phyloP scores from a whole-genome alignment of 2,797 vertebrate species.

The Cercopithecus neglectus region DNA sequence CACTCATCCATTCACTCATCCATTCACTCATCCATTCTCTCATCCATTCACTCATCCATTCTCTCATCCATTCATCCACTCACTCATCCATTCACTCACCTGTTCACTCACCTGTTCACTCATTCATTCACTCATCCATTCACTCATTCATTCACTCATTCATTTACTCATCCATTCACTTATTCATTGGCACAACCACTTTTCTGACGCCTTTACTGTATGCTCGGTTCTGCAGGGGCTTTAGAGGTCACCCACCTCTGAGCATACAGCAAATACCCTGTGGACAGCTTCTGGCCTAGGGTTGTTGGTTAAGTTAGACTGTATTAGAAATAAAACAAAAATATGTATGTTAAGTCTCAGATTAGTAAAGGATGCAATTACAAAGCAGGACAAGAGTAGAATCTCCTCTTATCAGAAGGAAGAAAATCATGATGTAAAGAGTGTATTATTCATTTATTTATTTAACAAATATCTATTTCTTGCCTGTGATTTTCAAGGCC shows the following conservation, averaged over 20 bases:
- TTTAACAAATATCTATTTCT: too few species aligned
- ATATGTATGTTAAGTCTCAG: rapidly evolving
- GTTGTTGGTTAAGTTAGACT: not conserved
- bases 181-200: not conserved
- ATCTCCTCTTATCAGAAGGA: not conserved
- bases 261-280: not conserved
- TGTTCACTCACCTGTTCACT: rapidly evolving
- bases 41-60: not conserved
- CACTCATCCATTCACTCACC: rapidly evolving
- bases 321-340: not conserved
- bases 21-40: rapidly evolving
- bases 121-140: rapidly evolving
- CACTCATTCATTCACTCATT: not conserved
- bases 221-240: not conserved
- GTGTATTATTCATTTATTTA: too few species aligned
- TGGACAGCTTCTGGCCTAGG: not conserved
- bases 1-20: rapidly evolving
- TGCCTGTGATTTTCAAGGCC: not conserved
- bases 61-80: rapidly evolving
- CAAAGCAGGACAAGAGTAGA: rapidly evolving
- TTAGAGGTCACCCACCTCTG: too few species aligned
- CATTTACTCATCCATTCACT: not conserved
- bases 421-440: not conserved
- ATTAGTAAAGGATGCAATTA: rapidly evolving
- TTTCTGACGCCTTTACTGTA: not conserved